A percentile compares a stretch with the other conserved stretches of the same genome.
Conservation (phyloP, 2,888 invertebrate genomes). For the Drepanosiphum platanoidis region DNA sequence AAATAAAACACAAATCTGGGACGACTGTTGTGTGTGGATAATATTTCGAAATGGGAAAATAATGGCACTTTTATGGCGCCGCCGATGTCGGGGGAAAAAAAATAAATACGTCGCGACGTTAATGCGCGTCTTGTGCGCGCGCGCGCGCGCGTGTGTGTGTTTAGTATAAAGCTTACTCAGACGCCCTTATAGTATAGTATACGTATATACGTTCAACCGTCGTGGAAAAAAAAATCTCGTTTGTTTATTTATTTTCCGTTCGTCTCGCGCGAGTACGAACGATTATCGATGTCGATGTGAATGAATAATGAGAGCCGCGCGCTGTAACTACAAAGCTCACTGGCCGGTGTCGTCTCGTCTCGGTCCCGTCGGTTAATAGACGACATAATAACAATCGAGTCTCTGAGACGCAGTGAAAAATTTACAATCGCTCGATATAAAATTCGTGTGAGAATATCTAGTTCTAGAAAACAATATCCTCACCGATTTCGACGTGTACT, state of each 20-base stretch:
- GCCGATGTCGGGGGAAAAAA: neutral
- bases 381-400: too few species aligned
- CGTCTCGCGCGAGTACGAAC: neutral
- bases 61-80: constrained; percentile 23
- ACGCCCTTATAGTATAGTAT: neutral
- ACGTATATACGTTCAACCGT: neutral
- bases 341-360: too few species aligned
- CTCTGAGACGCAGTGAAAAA: too few species aligned
- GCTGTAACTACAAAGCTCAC: too few species aligned
- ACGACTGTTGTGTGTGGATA: neutral
- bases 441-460: too few species aligned
- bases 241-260: constrained; percentile 2
- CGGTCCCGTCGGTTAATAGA: too few species aligned
- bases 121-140: neutral
- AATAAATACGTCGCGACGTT: constrained; percentile 15
- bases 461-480: too few species aligned
- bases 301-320: too few species aligned
- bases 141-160: neutral
- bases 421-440: too few species aligned
- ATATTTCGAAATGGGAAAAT: constrained; percentile 46
- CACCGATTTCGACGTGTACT: too few species aligned
- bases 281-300: too few species aligned
- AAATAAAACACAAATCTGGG: constrained; percentile 18
- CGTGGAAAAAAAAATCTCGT: neutral
- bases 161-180: neutral